Percentiles rank a stretch among this genome's conserved stretches.
Evolutionary conservation across 2,888 invertebrate genomes (phyloP).

Genomic region (Strigamia maritima): DNA sequence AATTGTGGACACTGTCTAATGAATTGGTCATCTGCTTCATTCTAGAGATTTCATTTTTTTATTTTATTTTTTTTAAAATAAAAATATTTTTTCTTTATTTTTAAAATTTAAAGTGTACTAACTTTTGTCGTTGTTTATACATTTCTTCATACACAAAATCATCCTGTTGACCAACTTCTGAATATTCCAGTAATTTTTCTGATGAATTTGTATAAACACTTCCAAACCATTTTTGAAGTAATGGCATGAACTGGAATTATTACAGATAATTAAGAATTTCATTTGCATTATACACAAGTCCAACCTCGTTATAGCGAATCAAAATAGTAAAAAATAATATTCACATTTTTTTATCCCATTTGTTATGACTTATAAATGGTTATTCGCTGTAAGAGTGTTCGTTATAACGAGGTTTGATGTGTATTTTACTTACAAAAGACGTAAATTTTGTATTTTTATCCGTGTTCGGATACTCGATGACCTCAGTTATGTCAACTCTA

Average conservation of each 20-base stretch:
- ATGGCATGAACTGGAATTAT: slow-evolving; percentile 3
- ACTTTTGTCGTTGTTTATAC: slow-evolving; percentile 35
- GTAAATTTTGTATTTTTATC: neutral
- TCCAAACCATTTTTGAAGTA: slow-evolving; percentile 41
- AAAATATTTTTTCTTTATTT: neutral
- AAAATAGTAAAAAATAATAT: too few relatives aligned
- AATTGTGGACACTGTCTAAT: slow-evolving; percentile 26
- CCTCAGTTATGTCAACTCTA: slow-evolving; percentile 72
- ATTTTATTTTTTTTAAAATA: neutral
- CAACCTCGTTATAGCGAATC: too few relatives aligned
- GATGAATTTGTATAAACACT: slow-evolving; percentile 41
- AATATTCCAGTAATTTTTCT: slow-evolving; percentile 38
- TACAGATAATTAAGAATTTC: neutral
- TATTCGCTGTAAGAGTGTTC: too few relatives aligned
- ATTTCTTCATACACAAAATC: slow-evolving; percentile 34
- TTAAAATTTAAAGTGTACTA: neutral
- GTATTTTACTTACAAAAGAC: neutral
- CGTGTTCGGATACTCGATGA: slow-evolving; percentile 58
- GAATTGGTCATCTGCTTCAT: slow-evolving; percentile 29
- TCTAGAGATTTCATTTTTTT: neutral
- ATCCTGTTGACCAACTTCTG: slow-evolving; percentile 24
- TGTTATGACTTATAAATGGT: too few relatives aligned
- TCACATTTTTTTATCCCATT: too few relatives aligned
- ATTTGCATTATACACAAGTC: neutral
- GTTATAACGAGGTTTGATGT: too few relatives aligned